Conservation (phyloP, 2,888 invertebrate species). For the Dendrolimus pini region DNA sequence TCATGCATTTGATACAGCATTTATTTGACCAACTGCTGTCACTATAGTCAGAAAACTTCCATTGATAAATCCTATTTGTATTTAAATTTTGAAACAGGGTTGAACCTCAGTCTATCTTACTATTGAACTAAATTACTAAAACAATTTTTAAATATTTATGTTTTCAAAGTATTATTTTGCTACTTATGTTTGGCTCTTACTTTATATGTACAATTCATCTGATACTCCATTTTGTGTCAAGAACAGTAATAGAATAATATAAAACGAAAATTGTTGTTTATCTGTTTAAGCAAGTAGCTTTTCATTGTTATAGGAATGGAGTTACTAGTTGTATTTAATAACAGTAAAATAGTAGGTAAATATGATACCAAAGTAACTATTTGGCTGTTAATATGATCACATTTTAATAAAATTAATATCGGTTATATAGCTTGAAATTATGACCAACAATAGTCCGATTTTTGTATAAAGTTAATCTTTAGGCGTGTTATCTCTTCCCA, state of each 20-base stretch:
- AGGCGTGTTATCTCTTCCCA: neutral
- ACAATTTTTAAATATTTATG: too few relatives aligned
- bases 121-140: too few relatives aligned
- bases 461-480: neutral
- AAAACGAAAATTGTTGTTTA: too few relatives aligned
- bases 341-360: conserved; percentile 12
- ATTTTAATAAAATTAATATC: conserved; percentile 34
- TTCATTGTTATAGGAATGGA: neutral
- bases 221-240: too few relatives aligned
- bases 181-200: too few relatives aligned
- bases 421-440: conserved; percentile 12
- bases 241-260: too few relatives aligned
- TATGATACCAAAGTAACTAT: conserved; percentile 46
- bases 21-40: neutral
- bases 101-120: too few relatives aligned
- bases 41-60: too few relatives aligned
- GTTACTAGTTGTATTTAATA: conserved; percentile 6
- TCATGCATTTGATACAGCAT: neutral
- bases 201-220: too few relatives aligned
- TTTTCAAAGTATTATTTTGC: too few relatives aligned
- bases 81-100: too few relatives aligned
- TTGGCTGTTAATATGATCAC: conserved; percentile 34
- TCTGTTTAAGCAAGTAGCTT: neutral
- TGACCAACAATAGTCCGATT: conserved; percentile 13
- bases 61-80: too few relatives aligned